phyloP scores from a whole-genome alignment of 2,113 vertebrate species.

The Dicentrarchus labrax region DNA sequence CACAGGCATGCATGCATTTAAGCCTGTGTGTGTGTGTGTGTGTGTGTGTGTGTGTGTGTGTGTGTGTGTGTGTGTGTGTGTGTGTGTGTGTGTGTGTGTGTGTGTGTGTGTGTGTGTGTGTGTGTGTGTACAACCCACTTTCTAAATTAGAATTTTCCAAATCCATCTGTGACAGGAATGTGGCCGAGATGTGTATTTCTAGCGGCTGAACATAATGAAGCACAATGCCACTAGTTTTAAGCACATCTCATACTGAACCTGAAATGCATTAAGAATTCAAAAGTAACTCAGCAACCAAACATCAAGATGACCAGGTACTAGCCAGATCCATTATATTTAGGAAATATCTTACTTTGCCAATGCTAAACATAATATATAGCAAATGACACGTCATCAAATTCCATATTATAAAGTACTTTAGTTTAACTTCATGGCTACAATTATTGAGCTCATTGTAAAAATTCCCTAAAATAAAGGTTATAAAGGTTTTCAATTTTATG shows the following conservation, averaged over 20 bases:
- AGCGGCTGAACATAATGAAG: constrained; percentile 38
- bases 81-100: constrained; percentile 9
- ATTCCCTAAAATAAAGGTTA: not conserved
- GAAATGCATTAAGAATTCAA: not conserved
- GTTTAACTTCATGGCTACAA: not conserved
- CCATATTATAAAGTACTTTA: not conserved
- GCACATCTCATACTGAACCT: constrained; percentile 3
- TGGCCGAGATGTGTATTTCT: constrained; percentile 54
- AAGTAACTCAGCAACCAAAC: not conserved
- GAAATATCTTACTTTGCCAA: not conserved
- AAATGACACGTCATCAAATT: not conserved
- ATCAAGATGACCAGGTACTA: not conserved
- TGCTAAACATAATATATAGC: not conserved
- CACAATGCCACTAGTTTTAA: constrained; percentile 27
- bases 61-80: constrained; percentile 6
- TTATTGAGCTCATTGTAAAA: not conserved
- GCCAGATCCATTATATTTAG: not conserved
- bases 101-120: constrained; percentile 14
- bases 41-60: constrained; percentile 1
- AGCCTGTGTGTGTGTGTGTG: constrained; percentile 4
- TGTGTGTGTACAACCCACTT: constrained; percentile 45
- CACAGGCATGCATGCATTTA: constrained; percentile 62
- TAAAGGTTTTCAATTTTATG: not conserved
- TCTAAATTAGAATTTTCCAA: constrained; percentile 77
- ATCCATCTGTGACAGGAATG: constrained; percentile 71